Percentiles rank a stretch among this genome's conserved stretches.
These are phyloP conservation scores for Trematomus bernacchii DNA, from an alignment of 2,797 vertebrate genomes.

Conservation along the genomic window DNA sequence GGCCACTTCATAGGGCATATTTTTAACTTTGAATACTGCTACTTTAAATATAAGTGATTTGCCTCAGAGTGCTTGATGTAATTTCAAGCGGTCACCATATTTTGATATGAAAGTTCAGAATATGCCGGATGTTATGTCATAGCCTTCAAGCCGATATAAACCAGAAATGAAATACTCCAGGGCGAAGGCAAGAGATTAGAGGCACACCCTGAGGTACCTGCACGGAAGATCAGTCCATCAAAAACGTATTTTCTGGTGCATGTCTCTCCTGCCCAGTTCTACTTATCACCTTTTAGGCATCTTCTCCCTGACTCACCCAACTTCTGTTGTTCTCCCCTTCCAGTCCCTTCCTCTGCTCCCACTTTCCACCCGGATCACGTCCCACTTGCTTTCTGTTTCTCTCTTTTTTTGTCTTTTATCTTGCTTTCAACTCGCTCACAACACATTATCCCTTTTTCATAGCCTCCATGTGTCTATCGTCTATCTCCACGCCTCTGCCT, in stretches of 20 bases:
- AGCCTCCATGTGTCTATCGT: constrained; percentile 56
- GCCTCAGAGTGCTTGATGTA: background rate
- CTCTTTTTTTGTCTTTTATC: constrained; percentile 52
- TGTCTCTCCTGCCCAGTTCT: constrained; percentile 24
- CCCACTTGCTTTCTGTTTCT: constrained; percentile 31
- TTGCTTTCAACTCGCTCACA: constrained; percentile 30
- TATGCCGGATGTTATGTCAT: background rate
- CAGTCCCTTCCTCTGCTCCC: constrained; percentile 21
- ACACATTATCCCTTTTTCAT: constrained; percentile 57
- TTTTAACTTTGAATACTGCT: background rate
- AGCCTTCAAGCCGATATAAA: constrained; percentile 5
- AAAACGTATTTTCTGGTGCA: constrained; percentile 48
- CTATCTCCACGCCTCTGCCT: constrained; percentile 41
- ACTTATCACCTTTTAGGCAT: constrained; percentile 41
- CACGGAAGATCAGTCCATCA: constrained; percentile 23
- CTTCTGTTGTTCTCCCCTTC: constrained; percentile 15
- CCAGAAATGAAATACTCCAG: constrained; percentile 3
- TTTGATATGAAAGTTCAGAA: background rate
- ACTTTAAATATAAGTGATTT: background rate
- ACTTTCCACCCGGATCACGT: constrained; percentile 56
- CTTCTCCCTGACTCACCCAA: constrained; percentile 24
- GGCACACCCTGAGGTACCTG: constrained; percentile 12
- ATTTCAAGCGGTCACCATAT: background rate
- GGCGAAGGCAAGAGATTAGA: constrained; percentile 11
- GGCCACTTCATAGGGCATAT: background rate